Evolutionary conservation across 1,140 invertebrate genomes (phyloP).

Genomic region (Cataglyphis hispanica): DNA sequence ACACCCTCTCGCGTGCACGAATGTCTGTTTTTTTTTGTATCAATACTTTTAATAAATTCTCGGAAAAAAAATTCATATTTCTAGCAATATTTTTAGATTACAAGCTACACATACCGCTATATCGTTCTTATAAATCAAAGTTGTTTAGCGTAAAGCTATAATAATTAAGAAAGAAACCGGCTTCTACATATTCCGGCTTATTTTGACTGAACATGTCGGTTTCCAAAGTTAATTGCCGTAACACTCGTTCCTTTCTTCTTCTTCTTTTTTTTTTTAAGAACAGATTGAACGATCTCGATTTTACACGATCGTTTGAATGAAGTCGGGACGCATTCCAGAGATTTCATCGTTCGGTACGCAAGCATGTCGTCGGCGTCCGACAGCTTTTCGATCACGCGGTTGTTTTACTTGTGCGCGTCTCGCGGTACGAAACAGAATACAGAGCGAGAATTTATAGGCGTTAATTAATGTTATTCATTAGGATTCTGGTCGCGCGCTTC

Average conservation of each 20-base stretch:
- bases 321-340: conserved; percentile 60
- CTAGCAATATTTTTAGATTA: background rate
- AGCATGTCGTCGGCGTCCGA: conserved; percentile 45
- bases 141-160: conserved; percentile 8
- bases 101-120: background rate
- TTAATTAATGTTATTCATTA: conserved; percentile 78
- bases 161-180: conserved; percentile 10
- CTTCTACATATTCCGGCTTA: conserved; percentile 33
- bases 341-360: conserved; percentile 63
- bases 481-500: conserved; percentile 43
- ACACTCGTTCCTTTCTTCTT: background rate
- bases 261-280: background rate
- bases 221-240: conserved; percentile 46
- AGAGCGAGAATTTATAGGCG: conserved; percentile 69
- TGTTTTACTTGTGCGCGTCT: conserved; percentile 43
- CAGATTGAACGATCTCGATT: conserved; percentile 35
- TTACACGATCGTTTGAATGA: conserved; percentile 37
- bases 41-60: conserved; percentile 4
- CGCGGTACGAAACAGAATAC: conserved; percentile 27
- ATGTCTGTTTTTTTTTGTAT: background rate
- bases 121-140: conserved; percentile 31
- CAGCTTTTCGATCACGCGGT: conserved; percentile 57
- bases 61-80: background rate
- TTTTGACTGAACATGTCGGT: conserved; percentile 37
- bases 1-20: conserved; percentile 6